Evolutionary conservation across 2,888 invertebrate genomes (phyloP), one percentile per base, ranked within the genome.

Genomic region (Crepidodera aurea): DNA sequence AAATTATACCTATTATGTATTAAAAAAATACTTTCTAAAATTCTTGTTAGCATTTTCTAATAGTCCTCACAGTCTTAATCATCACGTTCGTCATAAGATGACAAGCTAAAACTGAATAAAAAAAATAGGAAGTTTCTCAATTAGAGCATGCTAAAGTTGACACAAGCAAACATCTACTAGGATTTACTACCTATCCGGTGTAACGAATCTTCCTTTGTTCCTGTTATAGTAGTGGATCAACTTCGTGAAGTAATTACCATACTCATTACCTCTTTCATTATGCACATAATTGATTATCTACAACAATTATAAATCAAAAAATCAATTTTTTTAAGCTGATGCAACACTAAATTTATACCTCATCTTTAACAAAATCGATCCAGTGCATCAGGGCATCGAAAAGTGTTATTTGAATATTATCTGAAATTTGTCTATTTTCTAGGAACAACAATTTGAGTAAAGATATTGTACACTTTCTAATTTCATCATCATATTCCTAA

Each of bases 351-450:
- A n/a, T n/a, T n/a, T n/a, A 56, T 63, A 72, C 71, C 68, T 72
- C 72, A 10, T 68, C 54, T 56, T 68, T 67, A 6, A 70, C 61
- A 51, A 71, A 69, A 60, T 70, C 70, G 48, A 72, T 68, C 72
- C 72, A 72, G 50, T 68, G 66, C 10, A 68, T 59, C 1, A 70
- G 18, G 5, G 68, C 51, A 50, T 71, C 69, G 54, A 72, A 71
- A 1, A 70, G 55, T 27, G 64, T 57, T 15, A 61, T 50, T 12
- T 69, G 62, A 16, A 69, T 61, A 7, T 59, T 65, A 15, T 63
- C 61, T 39, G 69, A 60, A 15, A 65, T 37, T 37, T 69, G 63
- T 22, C 67, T 64, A 37, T 70, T 66, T 55, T 69, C 66, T 48
- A 65, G 69, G 56, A 69, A 70, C 25, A 72, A 40, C 6, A 72